A percentile compares a stretch with the other conserved stretches of the same genome.
phyloP scores from a whole-genome alignment of 2,888 invertebrate species.

The Drosophila falleni region DNA sequence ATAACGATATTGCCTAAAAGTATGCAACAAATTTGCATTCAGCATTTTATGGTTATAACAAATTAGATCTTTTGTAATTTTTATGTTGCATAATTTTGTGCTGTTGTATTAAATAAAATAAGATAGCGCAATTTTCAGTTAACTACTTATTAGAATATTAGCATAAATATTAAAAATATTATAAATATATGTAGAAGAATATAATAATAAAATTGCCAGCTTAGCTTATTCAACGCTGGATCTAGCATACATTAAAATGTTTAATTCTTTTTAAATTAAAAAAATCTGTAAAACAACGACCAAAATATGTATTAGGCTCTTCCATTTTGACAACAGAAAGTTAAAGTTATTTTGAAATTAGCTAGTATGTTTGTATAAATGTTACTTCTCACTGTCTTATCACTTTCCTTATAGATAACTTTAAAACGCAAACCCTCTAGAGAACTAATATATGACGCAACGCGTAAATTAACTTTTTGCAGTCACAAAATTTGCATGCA shows the following conservation, averaged over 20 bases:
- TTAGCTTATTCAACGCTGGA: no score
- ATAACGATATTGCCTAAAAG: slow-evolving; percentile 4
- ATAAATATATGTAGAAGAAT: no score
- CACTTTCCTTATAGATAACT: slow-evolving; percentile 32
- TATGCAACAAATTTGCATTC: slow-evolving; percentile 18
- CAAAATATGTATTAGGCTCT: no score
- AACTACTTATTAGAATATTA: background rate
- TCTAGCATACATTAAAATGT: no score
- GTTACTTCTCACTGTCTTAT: slow-evolving; percentile 4
- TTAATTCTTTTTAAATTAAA: no score
- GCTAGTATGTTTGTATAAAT: slow-evolving; percentile 3
- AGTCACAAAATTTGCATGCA: slow-evolving; percentile 28
- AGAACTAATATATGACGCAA: slow-evolving; percentile 39
- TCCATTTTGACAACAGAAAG: no score
- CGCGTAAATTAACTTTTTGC: slow-evolving; percentile 61
- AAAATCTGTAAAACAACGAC: no score
- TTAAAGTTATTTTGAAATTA: background rate
- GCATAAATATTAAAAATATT: no score
- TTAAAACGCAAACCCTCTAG: slow-evolving; percentile 47
- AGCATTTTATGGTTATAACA: no score
- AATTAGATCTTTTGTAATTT: no score
- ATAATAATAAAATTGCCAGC: background rate
- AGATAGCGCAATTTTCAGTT: background rate
- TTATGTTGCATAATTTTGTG: slow-evolving; percentile 33
- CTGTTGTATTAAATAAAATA: background rate